Base-by-base conservation (phyloP, 2,113 vertebrate genomes). In the Xyrauchen texanus region DNA sequence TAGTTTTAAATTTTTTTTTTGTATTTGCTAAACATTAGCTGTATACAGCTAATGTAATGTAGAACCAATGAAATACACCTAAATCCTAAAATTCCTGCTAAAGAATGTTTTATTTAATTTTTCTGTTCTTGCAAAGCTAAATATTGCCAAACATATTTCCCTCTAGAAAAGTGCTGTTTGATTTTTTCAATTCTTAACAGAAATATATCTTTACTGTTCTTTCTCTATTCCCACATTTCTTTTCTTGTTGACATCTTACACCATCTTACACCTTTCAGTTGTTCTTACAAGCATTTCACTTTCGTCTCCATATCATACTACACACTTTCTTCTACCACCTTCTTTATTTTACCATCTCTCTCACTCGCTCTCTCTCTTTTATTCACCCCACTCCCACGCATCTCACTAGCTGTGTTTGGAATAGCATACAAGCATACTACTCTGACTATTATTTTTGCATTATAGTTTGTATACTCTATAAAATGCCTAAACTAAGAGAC, bases 251-350 rank as follows among this genome's bases (percentile, higher is more conserved):
- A 85, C 86, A 93, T 90, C 83, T 80, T 87, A 92, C 84, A 92
- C 92, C 86, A 3, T 73, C 87, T 86, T 90, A 93, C 92, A 94
- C 93, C 93, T 94, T 91, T 92, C 90, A 81, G 92, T 93, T 93
- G 91, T 92, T 87, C 76, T 84, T 85, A 85, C 87, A 88, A 87
- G 84, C 86, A 87, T 92, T 92, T 91, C 88, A 84, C 86, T 85
- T 87, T 4, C 58, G 61, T 83, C 86, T 90, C 21, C 21, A 34
- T 3, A 34, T 34, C 21, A 34, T 34, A 34, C 21, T 34, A 34
- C 21, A 34, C 21, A 34, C 13, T 5, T 69, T 5, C 42, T 69
- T 67, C 58, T 62, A 42, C 16, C 77, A 80, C 67, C 46, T 57
- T 62, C 60, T 42, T 65, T 52, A 34, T 80, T n/a, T 11, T 13